These are phyloP conservation scores for Sebastes kiyomatsui DNA, from an alignment of 2,797 vertebrate genomes.

Conservation along the genomic window DNA sequence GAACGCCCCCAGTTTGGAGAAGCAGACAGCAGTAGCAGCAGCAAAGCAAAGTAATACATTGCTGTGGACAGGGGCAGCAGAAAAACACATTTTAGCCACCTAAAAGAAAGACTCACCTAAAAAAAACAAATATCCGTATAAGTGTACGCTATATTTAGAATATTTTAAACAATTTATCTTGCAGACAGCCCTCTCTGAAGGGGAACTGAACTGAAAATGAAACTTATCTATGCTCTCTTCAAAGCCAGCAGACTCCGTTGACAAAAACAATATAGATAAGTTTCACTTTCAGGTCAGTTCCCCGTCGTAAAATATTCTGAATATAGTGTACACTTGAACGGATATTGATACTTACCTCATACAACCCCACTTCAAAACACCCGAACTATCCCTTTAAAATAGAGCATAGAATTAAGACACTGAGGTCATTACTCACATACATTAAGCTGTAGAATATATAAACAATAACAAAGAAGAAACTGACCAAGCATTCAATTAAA, in stretches of 20 bases:
- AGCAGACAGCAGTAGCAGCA: too few species aligned
- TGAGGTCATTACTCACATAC: not conserved
- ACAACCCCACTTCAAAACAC: not conserved
- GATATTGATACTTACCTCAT: not conserved
- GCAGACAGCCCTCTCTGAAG: not conserved
- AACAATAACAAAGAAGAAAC: not conserved
- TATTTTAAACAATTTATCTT: not conserved
- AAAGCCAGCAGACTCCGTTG: too few species aligned
- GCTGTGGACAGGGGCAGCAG: too few species aligned
- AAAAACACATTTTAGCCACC: too few species aligned
- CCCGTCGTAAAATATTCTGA: not conserved
- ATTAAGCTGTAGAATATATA: not conserved
- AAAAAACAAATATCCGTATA: not conserved
- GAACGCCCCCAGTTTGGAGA: too few species aligned
- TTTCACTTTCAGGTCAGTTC: too few species aligned
- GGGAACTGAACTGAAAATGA: not conserved
- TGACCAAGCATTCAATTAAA: not conserved
- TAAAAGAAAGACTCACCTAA: not conserved
- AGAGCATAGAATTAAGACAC: not conserved
- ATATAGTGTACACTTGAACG: not conserved
- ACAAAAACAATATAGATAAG: too few species aligned
- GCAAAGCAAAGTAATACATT: too few species aligned
- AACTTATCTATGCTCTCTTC: not conserved
- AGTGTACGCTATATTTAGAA: not conserved
- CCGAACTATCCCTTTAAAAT: not conserved